These are phyloP conservation scores for Aromia moschata DNA, from an alignment of 2,888 invertebrate species.

Conservation along the genomic window DNA sequence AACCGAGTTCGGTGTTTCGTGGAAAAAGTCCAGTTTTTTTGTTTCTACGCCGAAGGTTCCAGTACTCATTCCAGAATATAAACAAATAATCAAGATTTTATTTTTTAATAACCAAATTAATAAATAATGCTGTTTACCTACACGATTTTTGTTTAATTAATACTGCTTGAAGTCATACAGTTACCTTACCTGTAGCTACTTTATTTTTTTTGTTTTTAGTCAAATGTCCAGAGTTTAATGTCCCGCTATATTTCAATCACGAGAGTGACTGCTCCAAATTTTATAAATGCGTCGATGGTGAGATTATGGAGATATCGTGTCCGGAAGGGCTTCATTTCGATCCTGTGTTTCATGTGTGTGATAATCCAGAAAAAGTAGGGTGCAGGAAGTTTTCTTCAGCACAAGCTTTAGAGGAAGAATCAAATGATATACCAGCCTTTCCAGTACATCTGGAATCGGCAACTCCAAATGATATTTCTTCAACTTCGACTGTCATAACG, in stretches of 20 bases:
- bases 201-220: slow-evolving; percentile 3
- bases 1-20: no score
- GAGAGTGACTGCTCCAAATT: slow-evolving; percentile 9
- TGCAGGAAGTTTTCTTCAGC: neutral
- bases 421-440: neutral
- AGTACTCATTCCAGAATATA: no score
- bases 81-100: no score
- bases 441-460: neutral
- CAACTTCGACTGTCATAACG: neutral
- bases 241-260: neutral
- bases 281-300: slow-evolving; percentile 8
- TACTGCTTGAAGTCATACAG: no score
- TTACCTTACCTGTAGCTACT: no score
- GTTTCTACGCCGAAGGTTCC: no score
- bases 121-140: no score
- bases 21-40: no score
- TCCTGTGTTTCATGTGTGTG: neutral
- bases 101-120: no score
- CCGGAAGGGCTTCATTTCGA: slow-evolving; percentile 1
- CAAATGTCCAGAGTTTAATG: neutral
- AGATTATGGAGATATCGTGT: neutral
- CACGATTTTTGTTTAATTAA: no score
- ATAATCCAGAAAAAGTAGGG: neutral
- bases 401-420: neutral
- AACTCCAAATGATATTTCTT: neutral